Percentiles rank a stretch among this genome's conserved stretches.
Conservation (phyloP, 2,888 invertebrate genomes). For the Rhodophaea formosa region DNA sequence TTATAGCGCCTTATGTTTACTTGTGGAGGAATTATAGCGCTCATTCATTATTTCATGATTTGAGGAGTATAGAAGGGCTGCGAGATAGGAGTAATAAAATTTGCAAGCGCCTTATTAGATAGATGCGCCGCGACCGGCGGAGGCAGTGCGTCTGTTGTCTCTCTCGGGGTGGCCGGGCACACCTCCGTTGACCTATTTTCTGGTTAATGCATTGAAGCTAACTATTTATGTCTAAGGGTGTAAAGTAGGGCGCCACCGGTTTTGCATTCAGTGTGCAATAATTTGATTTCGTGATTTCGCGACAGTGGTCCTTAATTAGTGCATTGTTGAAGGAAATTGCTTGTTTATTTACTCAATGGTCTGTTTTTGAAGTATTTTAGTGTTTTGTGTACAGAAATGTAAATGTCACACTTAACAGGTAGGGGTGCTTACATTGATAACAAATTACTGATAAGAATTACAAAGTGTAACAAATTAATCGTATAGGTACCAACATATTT, state of each 20-base stretch:
- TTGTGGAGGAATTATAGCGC: conserved; percentile 34
- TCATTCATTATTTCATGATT: conserved; percentile 36
- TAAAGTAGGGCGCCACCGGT: conserved; percentile 67
- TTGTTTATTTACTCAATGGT: conserved; percentile 23
- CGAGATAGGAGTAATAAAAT: conserved; percentile 45
- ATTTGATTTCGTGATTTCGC: conserved; percentile 39
- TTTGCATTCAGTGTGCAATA: conserved; percentile 56
- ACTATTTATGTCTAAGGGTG: conserved; percentile 73
- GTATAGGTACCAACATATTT: too few species aligned
- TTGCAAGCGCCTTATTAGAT: conserved; percentile 55
- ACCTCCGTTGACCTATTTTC: conserved; percentile 81
- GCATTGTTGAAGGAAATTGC: conserved; percentile 20
- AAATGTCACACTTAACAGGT: conserved; percentile 2
- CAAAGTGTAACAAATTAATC: background rate
- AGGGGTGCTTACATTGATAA: background rate
- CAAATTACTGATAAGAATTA: conserved; percentile 1
- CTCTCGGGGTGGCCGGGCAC: conserved; percentile 71
- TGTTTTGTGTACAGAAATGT: background rate
- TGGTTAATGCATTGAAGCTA: conserved; percentile 76
- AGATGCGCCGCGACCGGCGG: conserved; percentile 51
- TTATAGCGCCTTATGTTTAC: conserved; percentile 46
- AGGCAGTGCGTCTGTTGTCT: conserved; percentile 63
- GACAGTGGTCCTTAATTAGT: conserved; percentile 2
- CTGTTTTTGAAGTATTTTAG: background rate
- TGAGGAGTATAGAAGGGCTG: conserved; percentile 29